Conservation (phyloP, 2,797 vertebrate species). For the Geotrypetes seraphini region DNA sequence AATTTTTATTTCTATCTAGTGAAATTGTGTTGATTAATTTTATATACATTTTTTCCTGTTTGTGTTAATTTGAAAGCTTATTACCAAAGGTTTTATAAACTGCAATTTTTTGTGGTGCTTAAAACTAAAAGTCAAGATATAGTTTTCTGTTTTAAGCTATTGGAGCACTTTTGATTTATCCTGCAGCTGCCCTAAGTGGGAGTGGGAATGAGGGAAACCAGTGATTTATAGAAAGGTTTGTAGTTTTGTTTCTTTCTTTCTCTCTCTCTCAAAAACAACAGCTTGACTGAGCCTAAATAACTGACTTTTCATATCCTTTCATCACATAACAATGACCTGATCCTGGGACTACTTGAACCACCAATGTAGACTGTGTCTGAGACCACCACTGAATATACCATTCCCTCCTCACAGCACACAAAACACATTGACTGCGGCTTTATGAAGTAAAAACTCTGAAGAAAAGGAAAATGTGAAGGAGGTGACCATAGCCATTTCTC, state of each 20-base stretch:
- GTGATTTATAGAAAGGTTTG: slow-evolving; percentile 78
- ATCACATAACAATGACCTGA: slow-evolving; percentile 84
- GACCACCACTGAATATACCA: slow-evolving; percentile 87
- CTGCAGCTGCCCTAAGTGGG: slow-evolving; percentile 52
- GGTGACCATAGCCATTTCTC: slow-evolving; percentile 80
- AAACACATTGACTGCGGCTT: slow-evolving; percentile 93
- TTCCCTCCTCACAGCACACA: slow-evolving; percentile 77
- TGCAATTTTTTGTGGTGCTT: no score
- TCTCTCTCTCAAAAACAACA: slow-evolving; percentile 72
- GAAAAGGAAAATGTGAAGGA: slow-evolving; percentile 79
- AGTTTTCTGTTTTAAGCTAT: no score
- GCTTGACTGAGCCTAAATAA: slow-evolving; percentile 96
- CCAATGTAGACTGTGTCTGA: slow-evolving; percentile 79
- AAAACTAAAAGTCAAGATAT: no score
- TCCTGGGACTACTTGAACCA: slow-evolving; percentile 91
- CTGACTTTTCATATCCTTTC: slow-evolving; percentile 98
- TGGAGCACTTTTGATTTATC: slow-evolving; percentile 32
- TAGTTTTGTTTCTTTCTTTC: slow-evolving; percentile 65
- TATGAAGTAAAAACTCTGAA: slow-evolving; percentile 88
- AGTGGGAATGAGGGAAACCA: no score
- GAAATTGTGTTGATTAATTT: no score
- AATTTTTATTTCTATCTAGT: no score
- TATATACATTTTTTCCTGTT: no score
- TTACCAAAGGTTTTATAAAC: no score
- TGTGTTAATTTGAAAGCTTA: no score